phyloP scores from a whole-genome alignment of 2,797 vertebrate genomes.

The Myripristis jacobus region DNA sequence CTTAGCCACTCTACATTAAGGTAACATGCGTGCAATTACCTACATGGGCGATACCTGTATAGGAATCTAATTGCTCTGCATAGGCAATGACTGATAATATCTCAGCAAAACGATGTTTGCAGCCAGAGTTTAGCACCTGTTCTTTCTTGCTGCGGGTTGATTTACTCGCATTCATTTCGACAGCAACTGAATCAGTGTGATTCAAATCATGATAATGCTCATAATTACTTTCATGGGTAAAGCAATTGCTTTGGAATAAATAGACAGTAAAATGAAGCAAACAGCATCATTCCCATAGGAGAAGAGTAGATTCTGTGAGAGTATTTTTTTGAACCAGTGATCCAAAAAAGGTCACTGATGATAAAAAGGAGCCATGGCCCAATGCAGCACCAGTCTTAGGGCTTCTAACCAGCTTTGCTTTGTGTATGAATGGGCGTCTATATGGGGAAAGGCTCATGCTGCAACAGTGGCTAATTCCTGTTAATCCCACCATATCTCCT shows the following conservation, averaged over 20 bases:
- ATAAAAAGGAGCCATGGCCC: slow-evolving; percentile 13
- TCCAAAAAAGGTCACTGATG: slow-evolving; percentile 11
- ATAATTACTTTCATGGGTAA: slow-evolving; percentile 18
- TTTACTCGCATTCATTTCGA: slow-evolving; percentile 13
- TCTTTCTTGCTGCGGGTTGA: slow-evolving; percentile 32
- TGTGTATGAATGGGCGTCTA: slow-evolving; percentile 81
- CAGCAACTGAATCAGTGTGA: slow-evolving; percentile 8
- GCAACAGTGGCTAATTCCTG: slow-evolving; percentile 80
- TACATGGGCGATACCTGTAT: slow-evolving; percentile 37
- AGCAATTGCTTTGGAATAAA: not conserved
- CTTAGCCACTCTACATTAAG: slow-evolving; percentile 58
- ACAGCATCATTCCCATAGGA: too few species aligned
- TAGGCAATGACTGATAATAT: slow-evolving; percentile 52
- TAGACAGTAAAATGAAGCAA: not conserved
- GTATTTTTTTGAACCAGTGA: not conserved
- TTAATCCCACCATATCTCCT: slow-evolving; percentile 79
- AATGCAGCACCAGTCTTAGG: slow-evolving; percentile 22
- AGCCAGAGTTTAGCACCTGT: slow-evolving; percentile 10
- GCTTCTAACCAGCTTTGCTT: slow-evolving; percentile 75
- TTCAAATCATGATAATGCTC: slow-evolving; percentile 17
- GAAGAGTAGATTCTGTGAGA: too few species aligned
- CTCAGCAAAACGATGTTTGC: slow-evolving; percentile 9
- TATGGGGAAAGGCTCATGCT: slow-evolving; percentile 83
- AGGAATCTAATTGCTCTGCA: slow-evolving; percentile 59
- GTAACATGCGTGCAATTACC: slow-evolving; percentile 59